These are phyloP conservation scores for Anseranas semipalmata DNA, from an alignment of 2,113 vertebrate genomes.

Conservation along the genomic window DNA sequence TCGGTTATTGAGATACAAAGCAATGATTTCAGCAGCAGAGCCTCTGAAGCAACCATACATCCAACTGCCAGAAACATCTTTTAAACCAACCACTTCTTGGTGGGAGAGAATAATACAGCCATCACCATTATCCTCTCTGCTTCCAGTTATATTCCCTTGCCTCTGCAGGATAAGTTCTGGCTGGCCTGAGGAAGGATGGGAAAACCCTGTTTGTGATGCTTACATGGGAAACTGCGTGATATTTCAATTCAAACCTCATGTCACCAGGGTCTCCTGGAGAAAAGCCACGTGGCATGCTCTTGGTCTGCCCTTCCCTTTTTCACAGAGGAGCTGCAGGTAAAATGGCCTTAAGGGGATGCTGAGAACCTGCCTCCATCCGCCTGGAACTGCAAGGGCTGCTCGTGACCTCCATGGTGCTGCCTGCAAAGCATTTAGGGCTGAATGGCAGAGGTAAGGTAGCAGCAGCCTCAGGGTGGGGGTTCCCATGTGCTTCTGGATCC, in stretches of 20 bases:
- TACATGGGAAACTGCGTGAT: not conserved
- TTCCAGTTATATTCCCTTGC: not conserved
- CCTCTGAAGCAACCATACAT: not conserved
- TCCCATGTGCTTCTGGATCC: not conserved
- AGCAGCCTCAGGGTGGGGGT: fast-evolving
- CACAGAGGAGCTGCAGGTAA: not conserved
- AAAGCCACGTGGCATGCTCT: fast-evolving
- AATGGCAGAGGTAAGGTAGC: not conserved
- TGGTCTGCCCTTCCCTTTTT: not conserved
- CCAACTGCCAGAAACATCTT: not conserved
- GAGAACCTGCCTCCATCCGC: not conserved
- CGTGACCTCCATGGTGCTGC: not conserved
- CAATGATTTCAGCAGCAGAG: not conserved
- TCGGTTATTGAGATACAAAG: not conserved
- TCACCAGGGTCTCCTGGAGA: not conserved
- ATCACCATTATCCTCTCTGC: fast-evolving
- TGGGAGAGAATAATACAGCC: not conserved
- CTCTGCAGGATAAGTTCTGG: not conserved
- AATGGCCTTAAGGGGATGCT: not conserved
- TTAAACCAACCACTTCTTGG: not conserved
- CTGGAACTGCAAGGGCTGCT: not conserved
- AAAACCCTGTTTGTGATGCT: not conserved
- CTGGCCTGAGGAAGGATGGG: not conserved
- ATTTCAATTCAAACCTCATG: not conserved
- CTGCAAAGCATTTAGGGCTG: not conserved